Base-by-base conservation (phyloP, 2,888 invertebrate genomes). In the Arrhopalites spinosus region DNA sequence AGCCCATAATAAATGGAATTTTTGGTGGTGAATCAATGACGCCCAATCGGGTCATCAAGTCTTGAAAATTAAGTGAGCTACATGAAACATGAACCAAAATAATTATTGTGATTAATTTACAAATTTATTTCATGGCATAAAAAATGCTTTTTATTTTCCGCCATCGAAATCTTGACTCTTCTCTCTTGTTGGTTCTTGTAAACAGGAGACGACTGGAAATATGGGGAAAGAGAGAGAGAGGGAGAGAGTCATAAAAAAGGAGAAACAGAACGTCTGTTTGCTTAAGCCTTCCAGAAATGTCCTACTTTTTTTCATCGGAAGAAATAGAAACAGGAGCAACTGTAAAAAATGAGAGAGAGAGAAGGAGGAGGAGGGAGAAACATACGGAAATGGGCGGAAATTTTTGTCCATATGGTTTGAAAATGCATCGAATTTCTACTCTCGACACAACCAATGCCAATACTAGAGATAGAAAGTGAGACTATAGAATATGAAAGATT, bases 51-150 rank as follows among this genome's bases (percentile, higher is more conserved):
- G 92, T 92, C 90, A 95, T 94, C 87, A 95, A 86, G 85, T 95
- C 95, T 87, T 93, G 91, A 89, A 95, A 95, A 87, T 93, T 94
- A 83, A 95, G 87, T 23, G 94, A 94, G 85, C 95, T 95, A 63
- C 2, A 75, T 59, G 36, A 30, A 63, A 50, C 8, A 30, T 43
- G 17, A 63, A 27, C 61, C 59, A 71, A 56, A 43, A 45, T 17
- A 45, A 50, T 15, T 23, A 45, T 15, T 11, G 23, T 8, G n/a
- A 59, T n/a, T n/a, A n/a, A n/a, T n/a, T n/a, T n/a, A n/a, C 30
- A 36, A 8, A 30, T 30, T n/a, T 25, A 8, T 36, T 36, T 36
- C 36, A 36, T 36, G 36, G 36, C 36, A 36, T 36, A 36, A 25
- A 23, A 7, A 29, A 67, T 27, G 23, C 23, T 56, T n/a, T n/a